Conservation (phyloP, 2,113 vertebrate genomes). For the Callopanchax toddi region DNA sequence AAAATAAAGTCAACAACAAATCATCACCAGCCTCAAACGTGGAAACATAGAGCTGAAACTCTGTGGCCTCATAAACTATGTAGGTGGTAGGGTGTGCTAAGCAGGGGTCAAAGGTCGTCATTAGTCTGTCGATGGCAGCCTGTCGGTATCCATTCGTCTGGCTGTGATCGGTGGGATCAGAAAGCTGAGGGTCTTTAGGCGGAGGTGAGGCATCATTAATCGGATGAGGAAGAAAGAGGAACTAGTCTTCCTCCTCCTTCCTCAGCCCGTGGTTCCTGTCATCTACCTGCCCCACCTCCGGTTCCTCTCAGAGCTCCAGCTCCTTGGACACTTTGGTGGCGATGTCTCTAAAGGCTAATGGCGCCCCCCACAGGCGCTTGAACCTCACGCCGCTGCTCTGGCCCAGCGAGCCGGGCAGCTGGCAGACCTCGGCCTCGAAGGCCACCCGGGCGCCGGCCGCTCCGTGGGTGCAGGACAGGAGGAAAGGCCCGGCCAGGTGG, state of each 20-base stretch:
- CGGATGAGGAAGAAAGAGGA: conserved; percentile 21
- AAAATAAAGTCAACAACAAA: conserved; percentile 37
- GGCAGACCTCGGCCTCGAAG: conserved; percentile 90
- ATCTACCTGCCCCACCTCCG: conserved; percentile 73
- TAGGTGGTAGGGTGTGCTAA: conserved; percentile 52
- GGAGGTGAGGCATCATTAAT: conserved; percentile 44
- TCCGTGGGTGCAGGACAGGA: conserved; percentile 89
- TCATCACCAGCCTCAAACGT: conserved; percentile 25
- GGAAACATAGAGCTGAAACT: conserved; percentile 41
- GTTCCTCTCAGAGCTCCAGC: conserved; percentile 84
- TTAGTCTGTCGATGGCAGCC: conserved; percentile 27
- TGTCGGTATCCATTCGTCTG: conserved; percentile 44
- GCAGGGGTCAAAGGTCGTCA: conserved; percentile 56
- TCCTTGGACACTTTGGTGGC: conserved; percentile 88
- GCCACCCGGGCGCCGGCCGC: conserved; percentile 84
- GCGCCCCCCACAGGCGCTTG: conserved; percentile 86
- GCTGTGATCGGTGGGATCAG: conserved; percentile 56
- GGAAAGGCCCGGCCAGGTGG: conserved; percentile 87
- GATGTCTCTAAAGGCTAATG: conserved; percentile 87
- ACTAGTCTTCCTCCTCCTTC: conserved; percentile 17
- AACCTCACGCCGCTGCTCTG: conserved; percentile 86
- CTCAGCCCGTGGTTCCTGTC: conserved; percentile 54
- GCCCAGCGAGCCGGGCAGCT: conserved; percentile 82
- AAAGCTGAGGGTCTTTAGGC: conserved; percentile 47
- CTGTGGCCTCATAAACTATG: conserved; percentile 39